phyloP scores from a whole-genome alignment of 1,140 invertebrate species.

The Pseudomyrmex gracilis region DNA sequence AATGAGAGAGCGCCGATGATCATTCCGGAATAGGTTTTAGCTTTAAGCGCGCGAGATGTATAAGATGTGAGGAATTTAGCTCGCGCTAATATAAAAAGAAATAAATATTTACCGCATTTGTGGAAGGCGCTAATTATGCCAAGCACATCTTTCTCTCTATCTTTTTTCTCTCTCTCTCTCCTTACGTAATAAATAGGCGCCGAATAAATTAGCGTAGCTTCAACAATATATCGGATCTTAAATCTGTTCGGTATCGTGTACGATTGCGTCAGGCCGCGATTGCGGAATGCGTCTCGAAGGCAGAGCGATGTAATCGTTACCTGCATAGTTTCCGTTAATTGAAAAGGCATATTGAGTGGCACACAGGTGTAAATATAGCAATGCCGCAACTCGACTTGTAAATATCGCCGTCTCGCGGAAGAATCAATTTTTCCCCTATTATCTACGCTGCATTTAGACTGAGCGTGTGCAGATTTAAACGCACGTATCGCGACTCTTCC shows the following conservation, averaged over 20 bases:
- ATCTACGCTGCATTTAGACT: not conserved
- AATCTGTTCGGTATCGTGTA: conserved; percentile 34
- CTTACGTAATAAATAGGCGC: conserved; percentile 35
- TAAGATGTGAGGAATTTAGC: not conserved
- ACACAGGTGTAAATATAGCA: conserved; percentile 54
- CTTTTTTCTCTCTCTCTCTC: not conserved
- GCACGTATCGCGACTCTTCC: not conserved
- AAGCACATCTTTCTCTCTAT: too few relatives aligned
- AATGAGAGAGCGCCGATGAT: not conserved
- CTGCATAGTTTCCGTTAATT: conserved; percentile 47
- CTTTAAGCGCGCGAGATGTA: too few relatives aligned
- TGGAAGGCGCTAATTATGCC: conserved; percentile 31
- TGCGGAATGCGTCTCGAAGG: conserved; percentile 52
- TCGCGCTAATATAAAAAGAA: not conserved
- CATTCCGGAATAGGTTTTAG: too few relatives aligned
- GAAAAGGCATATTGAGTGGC: conserved; percentile 32
- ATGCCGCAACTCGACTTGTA: conserved; percentile 43
- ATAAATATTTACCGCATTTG: conserved; percentile 41
- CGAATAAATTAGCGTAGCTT: conserved; percentile 52
- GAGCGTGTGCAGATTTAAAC: conserved; percentile 30
- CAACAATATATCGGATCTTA: conserved; percentile 44
- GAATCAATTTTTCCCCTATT: conserved; percentile 49
- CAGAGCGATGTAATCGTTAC: conserved; percentile 55
- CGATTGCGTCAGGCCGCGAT: conserved; percentile 47
- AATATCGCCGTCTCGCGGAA: conserved; percentile 40